Evolutionary conservation across 1,140 invertebrate species (phyloP).

Genomic region (Cherax destructor): DNA sequence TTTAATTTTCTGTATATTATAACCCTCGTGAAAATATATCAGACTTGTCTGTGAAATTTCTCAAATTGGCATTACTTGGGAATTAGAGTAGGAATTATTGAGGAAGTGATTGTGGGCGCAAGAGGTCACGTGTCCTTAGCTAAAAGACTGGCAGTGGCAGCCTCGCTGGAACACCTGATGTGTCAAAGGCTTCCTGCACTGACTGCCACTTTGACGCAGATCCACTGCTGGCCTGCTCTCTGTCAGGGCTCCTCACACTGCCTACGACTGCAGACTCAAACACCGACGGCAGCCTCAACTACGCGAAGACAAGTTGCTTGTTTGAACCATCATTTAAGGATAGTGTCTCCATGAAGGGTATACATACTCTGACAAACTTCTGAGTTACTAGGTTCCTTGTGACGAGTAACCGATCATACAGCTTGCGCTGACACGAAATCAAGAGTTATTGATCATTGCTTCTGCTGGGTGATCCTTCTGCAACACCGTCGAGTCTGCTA

Average conservation of each 20-base stretch:
- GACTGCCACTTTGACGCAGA: background rate
- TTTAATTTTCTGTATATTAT: too few species aligned
- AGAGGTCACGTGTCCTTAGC: background rate
- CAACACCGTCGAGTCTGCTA: background rate
- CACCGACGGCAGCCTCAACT: background rate
- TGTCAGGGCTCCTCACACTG: conserved; percentile 8
- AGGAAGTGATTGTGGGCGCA: background rate
- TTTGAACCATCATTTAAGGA: background rate
- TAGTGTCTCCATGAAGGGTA: background rate
- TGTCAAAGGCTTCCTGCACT: background rate
- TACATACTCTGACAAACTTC: background rate
- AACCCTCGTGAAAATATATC: too few species aligned
- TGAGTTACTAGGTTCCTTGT: background rate
- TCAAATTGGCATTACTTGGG: too few species aligned
- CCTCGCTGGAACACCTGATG: background rate
- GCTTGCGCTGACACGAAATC: background rate
- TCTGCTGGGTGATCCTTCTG: background rate
- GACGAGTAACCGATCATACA: background rate
- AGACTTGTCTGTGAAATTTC: too few species aligned
- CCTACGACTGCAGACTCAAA: background rate
- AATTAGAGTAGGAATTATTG: background rate
- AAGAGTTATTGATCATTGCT: background rate
- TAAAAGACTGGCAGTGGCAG: background rate
- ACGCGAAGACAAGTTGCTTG: conserved; percentile 12
- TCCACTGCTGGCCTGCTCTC: conserved; percentile 27